Evolutionary conservation across 2,113 vertebrate species (phyloP), one percentile per base, ranked within the genome.

Genomic region (Diadophis punctatus): DNA sequence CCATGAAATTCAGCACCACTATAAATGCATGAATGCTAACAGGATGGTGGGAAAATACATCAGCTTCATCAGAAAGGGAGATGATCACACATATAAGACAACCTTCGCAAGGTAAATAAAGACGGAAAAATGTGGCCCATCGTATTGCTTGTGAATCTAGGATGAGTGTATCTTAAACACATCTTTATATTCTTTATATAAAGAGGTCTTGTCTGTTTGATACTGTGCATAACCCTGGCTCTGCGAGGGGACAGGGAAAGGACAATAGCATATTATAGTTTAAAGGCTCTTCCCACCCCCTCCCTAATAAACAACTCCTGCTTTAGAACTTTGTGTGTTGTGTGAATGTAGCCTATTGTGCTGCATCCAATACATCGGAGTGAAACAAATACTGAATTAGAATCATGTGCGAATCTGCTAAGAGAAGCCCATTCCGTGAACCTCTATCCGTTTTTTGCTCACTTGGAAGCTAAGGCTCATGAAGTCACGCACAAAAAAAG

Each of bases 11-110:
- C 94, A 96, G 93, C 92, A 95, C 60, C 93, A 87, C 87, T 93
- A 87, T 80, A 94, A 94, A 30, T 90, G 68, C 90, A 93, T 94
- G n/a, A 56, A 94, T 96, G 95, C 96, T 94, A 91, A 2, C 48
- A 91, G 87, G 51, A 95, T 93, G 93, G 96, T 96, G 97, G 95
- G 94, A 97, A 98, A 97, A 97, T 96, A 94, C 97, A 97, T 39
- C 68, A 80, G 34, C 8, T 80, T 80, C 34, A 80, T 39, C 34
- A 80, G 34, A 80, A 80, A 80, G 34, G 34, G 34, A 80, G 74
- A 80, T 80, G 18, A 80, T 43, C 34, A 20, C 74, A 80, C 20
- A 80, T 43, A 43, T 43, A 43, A 43, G 74, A 80, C 18, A 80
- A 80, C 8, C 74, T 80, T 80, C 34, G 2, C 74, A 80, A 80